Conservation (phyloP, 2,113 vertebrate species). For the Coptodon rendalli region DNA sequence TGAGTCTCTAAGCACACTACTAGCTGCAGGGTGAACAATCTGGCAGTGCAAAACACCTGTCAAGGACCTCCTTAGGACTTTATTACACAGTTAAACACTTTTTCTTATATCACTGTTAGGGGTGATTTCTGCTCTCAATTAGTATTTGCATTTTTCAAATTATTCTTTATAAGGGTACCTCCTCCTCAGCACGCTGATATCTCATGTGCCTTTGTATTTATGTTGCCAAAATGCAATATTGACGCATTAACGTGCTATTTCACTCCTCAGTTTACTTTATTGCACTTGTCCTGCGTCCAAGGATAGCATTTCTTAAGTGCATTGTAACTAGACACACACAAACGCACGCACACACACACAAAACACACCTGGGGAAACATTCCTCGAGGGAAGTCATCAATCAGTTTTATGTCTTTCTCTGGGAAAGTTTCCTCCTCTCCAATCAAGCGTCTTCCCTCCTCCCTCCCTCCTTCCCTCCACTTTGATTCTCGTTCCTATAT, state of each 20-base stretch:
- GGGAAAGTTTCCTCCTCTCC: constrained; percentile 69
- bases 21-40: constrained; percentile 31
- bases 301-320: constrained; percentile 58
- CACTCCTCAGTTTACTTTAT: constrained; percentile 60
- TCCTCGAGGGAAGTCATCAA: constrained; percentile 77
- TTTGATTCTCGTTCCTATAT: constrained; percentile 49
- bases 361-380: constrained; percentile 78
- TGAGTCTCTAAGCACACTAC: constrained; percentile 3
- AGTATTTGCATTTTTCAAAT: neutral
- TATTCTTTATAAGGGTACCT: neutral
- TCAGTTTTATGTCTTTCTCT: constrained; percentile 77
- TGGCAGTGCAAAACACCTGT: constrained; percentile 40
- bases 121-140: constrained; percentile 29
- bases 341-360: constrained; percentile 2
- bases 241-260: constrained; percentile 53
- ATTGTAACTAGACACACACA: constrained; percentile 27
- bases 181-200: neutral
- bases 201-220: constrained; percentile 7
- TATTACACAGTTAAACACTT: neutral
- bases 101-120: neutral
- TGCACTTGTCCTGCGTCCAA: constrained; percentile 68
- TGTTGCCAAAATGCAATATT: constrained; percentile 36
- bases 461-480: neutral
- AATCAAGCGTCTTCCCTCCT: constrained; percentile 57
- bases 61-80: constrained; percentile 26